Evolutionary conservation across 2,797 vertebrate genomes (phyloP).

Genomic region (Spea hammondii): DNA sequence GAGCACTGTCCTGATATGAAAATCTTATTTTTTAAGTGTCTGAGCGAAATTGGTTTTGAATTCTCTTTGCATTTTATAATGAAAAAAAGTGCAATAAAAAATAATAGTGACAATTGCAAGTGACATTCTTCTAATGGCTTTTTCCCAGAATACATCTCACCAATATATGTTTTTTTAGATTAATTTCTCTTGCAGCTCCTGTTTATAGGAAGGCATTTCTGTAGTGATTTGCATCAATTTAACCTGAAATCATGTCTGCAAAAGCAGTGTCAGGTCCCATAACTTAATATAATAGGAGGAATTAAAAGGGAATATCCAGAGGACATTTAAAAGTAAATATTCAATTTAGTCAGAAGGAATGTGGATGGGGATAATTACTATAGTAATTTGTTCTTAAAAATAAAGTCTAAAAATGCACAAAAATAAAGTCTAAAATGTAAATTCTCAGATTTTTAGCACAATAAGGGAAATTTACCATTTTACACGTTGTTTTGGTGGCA

Average conservation of each 20-base stretch:
- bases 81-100: neutral
- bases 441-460: too few relatives aligned
- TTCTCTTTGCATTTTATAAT: neutral
- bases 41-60: neutral
- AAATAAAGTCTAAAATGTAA: too few relatives aligned
- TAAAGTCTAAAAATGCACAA: too few relatives aligned
- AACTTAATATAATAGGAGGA: conserved; percentile 6
- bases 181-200: conserved; percentile 10
- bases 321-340: conserved; percentile 31
- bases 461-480: too few relatives aligned
- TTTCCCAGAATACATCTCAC: conserved; percentile 1
- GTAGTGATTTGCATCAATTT: conserved; percentile 10
- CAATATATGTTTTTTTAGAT: neutral
- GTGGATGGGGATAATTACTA: too few relatives aligned
- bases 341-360: neutral
- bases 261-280: conserved; percentile 19
- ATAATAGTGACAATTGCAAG: conserved; percentile 22
- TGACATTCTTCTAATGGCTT: conserved; percentile 35
- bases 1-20: neutral
- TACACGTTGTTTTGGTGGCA: too few relatives aligned
- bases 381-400: too few relatives aligned
- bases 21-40: neutral
- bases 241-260: neutral
- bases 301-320: conserved; percentile 21
- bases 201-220: conserved; percentile 11